Base-by-base conservation (phyloP, 2,797 vertebrate genomes). In the Lutjanus argentimaculatus region DNA sequence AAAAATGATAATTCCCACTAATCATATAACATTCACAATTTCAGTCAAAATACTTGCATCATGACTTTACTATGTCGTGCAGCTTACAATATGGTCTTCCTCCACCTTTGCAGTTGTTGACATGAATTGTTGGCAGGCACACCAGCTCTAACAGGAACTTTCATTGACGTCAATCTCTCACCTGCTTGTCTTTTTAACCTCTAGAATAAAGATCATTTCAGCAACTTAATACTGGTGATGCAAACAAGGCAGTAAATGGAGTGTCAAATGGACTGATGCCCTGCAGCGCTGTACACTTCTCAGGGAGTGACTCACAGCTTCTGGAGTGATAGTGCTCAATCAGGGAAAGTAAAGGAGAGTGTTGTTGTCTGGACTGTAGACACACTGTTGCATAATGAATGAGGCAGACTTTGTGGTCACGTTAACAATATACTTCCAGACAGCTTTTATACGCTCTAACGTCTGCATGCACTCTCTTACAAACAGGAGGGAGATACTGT, bases 311-410 rank as follows among this genome's bases (percentile, higher is more conserved):
- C 16, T 75, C 57, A 15, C 46, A 55, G 70, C 52, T 64, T 71
- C 5, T 9, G 9, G 19, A 66, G 67, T 19, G 79, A 85, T 77
- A 66, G 55, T 46, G 48, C 69, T 76, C 66, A 56, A 67, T 77
- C 69, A 74, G 74, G 43, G 70, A 75, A 65, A 75, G 73, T 22
- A 40, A 11, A 63, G 22, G 73, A 74, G 62, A 64, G 74, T 71
- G 79, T 62, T 71, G 79, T 62, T 63, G 84, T 89, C 80, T 85
- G 65, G 88, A 84, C 78, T 59, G 58, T 21, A 59, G 61, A 72
- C 65, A 2, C 51, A 8, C 56, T 74, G 67, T 53, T 89, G 66
- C 83, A 92, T 82, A 89, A 88, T 89, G 51, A 79, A 90, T 84
- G 80, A 86, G 49, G 68, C 51, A 36, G 80, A 90, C 63, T 51